A percentile compares a stretch with the other conserved stretches of the same genome.
Conservation (phyloP, 2,113 vertebrate genomes). For the Aramus guarauna region DNA sequence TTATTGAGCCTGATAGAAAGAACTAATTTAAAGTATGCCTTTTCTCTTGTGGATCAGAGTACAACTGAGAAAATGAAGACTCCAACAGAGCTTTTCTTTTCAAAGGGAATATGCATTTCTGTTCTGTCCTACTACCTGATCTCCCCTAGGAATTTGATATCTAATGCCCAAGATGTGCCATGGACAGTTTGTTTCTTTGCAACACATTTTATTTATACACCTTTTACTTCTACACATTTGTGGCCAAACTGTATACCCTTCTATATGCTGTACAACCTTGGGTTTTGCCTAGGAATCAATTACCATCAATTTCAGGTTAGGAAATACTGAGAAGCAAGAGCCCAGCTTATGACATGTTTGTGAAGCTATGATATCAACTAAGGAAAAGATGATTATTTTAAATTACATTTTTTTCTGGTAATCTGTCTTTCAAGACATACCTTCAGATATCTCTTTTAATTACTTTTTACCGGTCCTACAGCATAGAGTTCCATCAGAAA, state of each 20-base stretch:
- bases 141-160: neutral
- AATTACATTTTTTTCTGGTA: neutral
- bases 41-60: constrained; percentile 32
- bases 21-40: constrained; percentile 26
- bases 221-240: neutral
- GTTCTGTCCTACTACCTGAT: neutral
- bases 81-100: constrained; percentile 23
- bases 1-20: constrained; percentile 8
- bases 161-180: neutral
- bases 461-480: neutral
- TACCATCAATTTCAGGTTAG: neutral
- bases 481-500: neutral
- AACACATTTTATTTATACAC: neutral
- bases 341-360: neutral
- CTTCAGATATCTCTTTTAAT: neutral
- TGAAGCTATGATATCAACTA: neutral
- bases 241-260: neutral
- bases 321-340: neutral
- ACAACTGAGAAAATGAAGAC: constrained; percentile 35
- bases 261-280: neutral
- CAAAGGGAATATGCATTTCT: constrained; percentile 4
- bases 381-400: neutral
- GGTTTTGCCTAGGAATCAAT: neutral
- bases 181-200: neutral
- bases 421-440: neutral